Base-by-base conservation (phyloP, 2,888 invertebrate genomes). In the Luperina testacea region DNA sequence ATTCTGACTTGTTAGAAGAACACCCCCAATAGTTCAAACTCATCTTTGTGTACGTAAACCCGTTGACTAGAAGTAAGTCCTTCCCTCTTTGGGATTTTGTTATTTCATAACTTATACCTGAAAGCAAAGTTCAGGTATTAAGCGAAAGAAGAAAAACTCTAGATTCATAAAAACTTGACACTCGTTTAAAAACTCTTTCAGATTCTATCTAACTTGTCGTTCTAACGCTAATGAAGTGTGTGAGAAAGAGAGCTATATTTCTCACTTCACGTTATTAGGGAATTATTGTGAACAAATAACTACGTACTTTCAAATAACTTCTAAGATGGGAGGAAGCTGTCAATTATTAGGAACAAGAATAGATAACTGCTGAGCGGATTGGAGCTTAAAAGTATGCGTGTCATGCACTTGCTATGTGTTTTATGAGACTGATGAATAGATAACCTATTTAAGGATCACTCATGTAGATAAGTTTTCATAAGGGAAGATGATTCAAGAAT, bases 21-120 rank as follows among this genome's bases (percentile, higher is more conserved):
- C 85, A 85, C 1, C 76, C 73, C 87, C 85, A 86, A 63, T 27
- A 68, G n/a, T 81, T 83, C 17, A 71, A 32, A 45, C 80, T 79
- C 42, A 78, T 79, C 17, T 75, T 82, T 27, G 80, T 80, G 72
- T 87, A 93, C 0, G 92, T 92, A 61, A 85, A 92, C 1, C 89
- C 88, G 32, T 88, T 85, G 45, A 91, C 78, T 82, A 92, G 82
- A 2, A 93, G 70, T 7, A 91, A 48, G 20, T 86, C 65, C 42
- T 85, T 91, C 9, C 91, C 91, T 74, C 77, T 87, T 75, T 78
- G 77, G 2, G 87, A 87, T 77, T 64, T 81, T 2, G 79, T 51
- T 20, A 75, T 45, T 78, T 81, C 74, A 38, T 84, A 84, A 15
- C n/a, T 64, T 65, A 78, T 32, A 48, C 42, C 87, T 87, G 84